Conservation (phyloP, 2,113 vertebrate genomes). For the Corapipo altera region DNA sequence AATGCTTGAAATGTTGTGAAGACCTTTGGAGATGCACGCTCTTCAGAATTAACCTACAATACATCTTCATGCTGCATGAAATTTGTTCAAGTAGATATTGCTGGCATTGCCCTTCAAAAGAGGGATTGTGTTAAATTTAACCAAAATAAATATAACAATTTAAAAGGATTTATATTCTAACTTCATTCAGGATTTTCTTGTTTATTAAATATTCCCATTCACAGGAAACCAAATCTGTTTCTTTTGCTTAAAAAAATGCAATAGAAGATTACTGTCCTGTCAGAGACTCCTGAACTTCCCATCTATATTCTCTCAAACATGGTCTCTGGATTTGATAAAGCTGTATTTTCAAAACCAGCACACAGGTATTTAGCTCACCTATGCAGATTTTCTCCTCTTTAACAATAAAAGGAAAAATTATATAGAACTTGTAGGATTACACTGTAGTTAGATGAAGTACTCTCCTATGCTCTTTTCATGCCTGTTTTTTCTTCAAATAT, state of each 20-base stretch:
- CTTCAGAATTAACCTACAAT: slow-evolving; percentile 41
- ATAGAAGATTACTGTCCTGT: background rate
- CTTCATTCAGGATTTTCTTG: slow-evolving; percentile 27
- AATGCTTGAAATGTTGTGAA: slow-evolving; percentile 35
- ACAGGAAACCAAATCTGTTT: background rate
- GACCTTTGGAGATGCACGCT: slow-evolving; percentile 29
- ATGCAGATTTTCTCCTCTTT: background rate
- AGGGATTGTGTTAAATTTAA: background rate
- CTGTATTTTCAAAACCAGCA: background rate
- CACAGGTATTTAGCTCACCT: background rate
- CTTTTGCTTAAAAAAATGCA: background rate
- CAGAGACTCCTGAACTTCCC: background rate
- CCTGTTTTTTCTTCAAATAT: background rate
- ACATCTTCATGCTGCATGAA: background rate
- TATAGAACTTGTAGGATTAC: background rate
- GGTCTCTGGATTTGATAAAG: background rate
- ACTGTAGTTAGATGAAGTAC: background rate
- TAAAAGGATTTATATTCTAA: slow-evolving; percentile 48
- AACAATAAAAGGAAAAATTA: background rate
- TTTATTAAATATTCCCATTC: slow-evolving; percentile 41
- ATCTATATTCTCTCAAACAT: background rate
- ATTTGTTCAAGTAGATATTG: slow-evolving; percentile 24
- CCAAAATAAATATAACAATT: slow-evolving; percentile 39
- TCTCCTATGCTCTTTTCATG: background rate
- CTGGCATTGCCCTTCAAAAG: slow-evolving; percentile 32